Percentiles rank a stretch among this genome's conserved stretches.
These are phyloP conservation scores for Coreius guichenoti DNA, from an alignment of 2,797 vertebrate species.

Conservation along the genomic window DNA sequence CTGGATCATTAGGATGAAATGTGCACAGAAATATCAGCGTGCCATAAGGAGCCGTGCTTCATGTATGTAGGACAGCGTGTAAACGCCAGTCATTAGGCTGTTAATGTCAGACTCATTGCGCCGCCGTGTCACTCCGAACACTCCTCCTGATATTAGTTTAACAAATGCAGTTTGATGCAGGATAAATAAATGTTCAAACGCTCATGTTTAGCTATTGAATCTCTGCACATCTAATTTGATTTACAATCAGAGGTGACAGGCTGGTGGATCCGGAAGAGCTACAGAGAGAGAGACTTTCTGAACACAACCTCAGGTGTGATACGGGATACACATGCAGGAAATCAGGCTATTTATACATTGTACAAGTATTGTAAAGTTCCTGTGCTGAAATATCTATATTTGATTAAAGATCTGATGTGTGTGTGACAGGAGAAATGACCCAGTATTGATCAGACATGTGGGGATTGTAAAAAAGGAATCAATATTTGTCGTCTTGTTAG, in stretches of 20 bases:
- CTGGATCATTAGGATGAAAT: constrained; percentile 72
- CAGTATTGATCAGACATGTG: not conserved
- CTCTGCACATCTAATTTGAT: constrained; percentile 77
- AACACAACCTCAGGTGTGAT: not conserved
- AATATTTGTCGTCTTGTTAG: not conserved
- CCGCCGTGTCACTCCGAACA: constrained; percentile 64
- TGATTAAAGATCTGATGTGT: not conserved
- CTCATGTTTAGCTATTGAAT: constrained; percentile 73
- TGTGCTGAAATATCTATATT: not conserved
- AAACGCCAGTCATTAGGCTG: constrained; percentile 69
- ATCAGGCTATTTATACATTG: constrained; percentile 9
- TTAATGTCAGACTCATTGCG: constrained; percentile 79
- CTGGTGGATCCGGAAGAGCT: constrained; percentile 10
- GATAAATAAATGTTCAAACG: constrained; percentile 51
- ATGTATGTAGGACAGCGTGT: constrained; percentile 77
- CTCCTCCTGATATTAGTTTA: constrained; percentile 68
- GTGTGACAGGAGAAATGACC: not conserved
- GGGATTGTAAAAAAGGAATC: not conserved
- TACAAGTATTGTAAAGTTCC: not conserved
- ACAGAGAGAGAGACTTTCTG: constrained; percentile 5
- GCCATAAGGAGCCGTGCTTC: constrained; percentile 70
- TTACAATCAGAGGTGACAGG: constrained; percentile 79
- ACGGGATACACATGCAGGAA: not conserved
- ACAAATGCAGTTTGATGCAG: constrained; percentile 63
- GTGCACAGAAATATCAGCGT: constrained; percentile 76